Percentiles rank a stretch among this genome's conserved stretches.
phyloP scores from a whole-genome alignment of 2,797 vertebrate species.

The Spea hammondii region DNA sequence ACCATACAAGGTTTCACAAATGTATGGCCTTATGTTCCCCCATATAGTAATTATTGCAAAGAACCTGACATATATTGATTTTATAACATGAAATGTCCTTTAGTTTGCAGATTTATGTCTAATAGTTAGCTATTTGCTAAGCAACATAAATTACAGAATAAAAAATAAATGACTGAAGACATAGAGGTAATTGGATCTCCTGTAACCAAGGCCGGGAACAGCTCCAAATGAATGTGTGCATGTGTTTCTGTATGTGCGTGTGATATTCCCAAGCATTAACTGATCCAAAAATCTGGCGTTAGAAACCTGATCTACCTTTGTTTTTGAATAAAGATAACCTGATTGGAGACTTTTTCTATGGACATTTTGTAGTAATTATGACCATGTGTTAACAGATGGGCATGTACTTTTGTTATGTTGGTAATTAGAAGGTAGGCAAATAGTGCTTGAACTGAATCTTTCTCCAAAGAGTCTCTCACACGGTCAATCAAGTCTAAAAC shows the following conservation, averaged over 20 bases:
- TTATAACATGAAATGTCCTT: background rate
- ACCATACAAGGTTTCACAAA: too few relatives aligned
- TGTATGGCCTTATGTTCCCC: background rate
- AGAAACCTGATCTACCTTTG: constrained; percentile 63
- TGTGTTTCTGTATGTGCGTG: constrained; percentile 45
- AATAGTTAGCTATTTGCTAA: constrained; percentile 19
- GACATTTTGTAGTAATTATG: constrained; percentile 56
- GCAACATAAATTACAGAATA: constrained; percentile 27
- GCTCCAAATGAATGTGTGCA: constrained; percentile 46
- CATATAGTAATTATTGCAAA: background rate
- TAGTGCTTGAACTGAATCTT: constrained; percentile 63
- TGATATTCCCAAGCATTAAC: constrained; percentile 59
- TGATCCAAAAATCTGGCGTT: constrained; percentile 61
- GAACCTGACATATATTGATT: background rate
- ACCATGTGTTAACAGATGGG: constrained; percentile 72
- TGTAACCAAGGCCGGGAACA: constrained; percentile 32
- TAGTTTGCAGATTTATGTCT: background rate
- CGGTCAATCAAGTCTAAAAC: constrained; percentile 23
- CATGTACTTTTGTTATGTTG: constrained; percentile 61
- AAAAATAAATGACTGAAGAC: constrained; percentile 25
- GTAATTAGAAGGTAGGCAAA: constrained; percentile 71
- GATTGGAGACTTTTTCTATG: constrained; percentile 70
- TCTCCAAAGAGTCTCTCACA: constrained; percentile 43
- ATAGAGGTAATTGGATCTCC: constrained; percentile 37
- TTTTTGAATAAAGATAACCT: constrained; percentile 67